phyloP scores from a whole-genome alignment of 2,113 vertebrate genomes.

The Orientallactaga bullata region DNA sequence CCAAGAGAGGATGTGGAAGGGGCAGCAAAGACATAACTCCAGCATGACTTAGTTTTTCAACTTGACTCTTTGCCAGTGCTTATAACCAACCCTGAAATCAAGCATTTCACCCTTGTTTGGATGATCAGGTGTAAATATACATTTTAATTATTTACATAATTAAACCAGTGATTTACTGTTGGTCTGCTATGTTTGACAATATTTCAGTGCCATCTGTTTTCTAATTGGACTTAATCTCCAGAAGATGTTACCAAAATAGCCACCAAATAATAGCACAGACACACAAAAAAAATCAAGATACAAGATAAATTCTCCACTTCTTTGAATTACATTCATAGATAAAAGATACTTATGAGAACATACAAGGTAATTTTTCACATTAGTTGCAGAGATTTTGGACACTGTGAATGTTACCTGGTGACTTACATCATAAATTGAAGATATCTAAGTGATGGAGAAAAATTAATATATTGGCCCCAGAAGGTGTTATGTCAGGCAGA shows the following conservation, averaged over 20 bases:
- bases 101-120: conserved; percentile 86
- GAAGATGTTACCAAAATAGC: conserved; percentile 87
- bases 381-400: neutral
- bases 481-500: neutral
- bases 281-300: neutral
- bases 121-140: conserved; percentile 89
- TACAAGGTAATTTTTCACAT: neutral
- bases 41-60: neutral
- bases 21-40: neutral
- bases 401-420: neutral
- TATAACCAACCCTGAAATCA: conserved; percentile 84
- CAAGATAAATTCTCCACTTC: neutral
- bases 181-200: conserved; percentile 86
- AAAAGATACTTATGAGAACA: neutral
- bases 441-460: neutral
- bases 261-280: conserved; percentile 74
- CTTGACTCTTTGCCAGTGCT: conserved; percentile 77
- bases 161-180: conserved; percentile 87
- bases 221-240: conserved; percentile 88
- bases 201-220: conserved; percentile 88
- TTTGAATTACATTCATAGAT: neutral
- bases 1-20: neutral
- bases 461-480: neutral
- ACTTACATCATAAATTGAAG: neutral
- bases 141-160: conserved; percentile 90